Evolutionary conservation across 2,113 vertebrate species (phyloP).

Genomic region (Reinhardtius hippoglossoides): DNA sequence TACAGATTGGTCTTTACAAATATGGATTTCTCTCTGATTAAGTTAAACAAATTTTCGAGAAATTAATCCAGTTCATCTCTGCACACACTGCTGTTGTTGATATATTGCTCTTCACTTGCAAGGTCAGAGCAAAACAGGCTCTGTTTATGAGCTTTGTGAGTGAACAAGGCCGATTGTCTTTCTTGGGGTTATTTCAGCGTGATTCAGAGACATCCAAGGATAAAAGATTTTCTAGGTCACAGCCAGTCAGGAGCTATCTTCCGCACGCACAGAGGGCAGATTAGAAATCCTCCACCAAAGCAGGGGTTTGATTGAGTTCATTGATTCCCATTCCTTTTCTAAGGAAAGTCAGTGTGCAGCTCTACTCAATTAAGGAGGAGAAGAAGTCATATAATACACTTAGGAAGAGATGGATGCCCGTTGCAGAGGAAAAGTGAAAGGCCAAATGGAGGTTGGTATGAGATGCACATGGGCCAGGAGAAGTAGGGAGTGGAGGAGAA

Average conservation of each 20-base stretch:
- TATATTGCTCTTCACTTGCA: neutral
- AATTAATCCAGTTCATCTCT: neutral
- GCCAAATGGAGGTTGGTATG: neutral
- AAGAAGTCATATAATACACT: conserved; percentile 18
- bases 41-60: neutral
- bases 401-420: neutral
- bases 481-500: neutral
- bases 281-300: conserved; percentile 13
- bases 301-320: conserved; percentile 15
- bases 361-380: conserved; percentile 14
- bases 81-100: neutral
- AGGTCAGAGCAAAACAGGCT: neutral
- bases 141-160: neutral
- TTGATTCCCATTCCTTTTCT: conserved; percentile 12
- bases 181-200: neutral
- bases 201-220: neutral
- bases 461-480: neutral
- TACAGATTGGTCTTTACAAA: neutral
- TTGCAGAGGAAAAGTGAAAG: neutral
- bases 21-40: neutral
- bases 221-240: conserved; percentile 16
- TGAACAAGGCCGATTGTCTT: neutral
- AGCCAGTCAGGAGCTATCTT: conserved; percentile 11
- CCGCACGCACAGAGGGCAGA: conserved; percentile 6
- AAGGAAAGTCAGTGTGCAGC: conserved; percentile 26